Base-by-base conservation (phyloP, 2,888 invertebrate species). In the Emmelina monodactyla region DNA sequence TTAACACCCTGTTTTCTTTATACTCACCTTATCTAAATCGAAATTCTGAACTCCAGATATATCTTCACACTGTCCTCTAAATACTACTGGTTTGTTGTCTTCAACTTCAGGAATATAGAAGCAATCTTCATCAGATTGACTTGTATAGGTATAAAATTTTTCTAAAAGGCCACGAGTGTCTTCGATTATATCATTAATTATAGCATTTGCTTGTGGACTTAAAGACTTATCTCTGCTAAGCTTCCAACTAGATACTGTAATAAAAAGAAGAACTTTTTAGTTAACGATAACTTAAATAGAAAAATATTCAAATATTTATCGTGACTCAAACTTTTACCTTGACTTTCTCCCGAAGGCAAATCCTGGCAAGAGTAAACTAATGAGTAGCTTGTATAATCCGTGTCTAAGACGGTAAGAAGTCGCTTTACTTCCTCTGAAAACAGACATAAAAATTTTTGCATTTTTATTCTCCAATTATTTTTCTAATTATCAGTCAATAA, bases 161-260 rank as follows among this genome's bases (percentile, higher is more conserved):
- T 62, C 42, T 1, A 32, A 22, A 0, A 78, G 66, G 33, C 73
- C 78, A 39, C 63, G 60, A 1, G 70, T 73, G n/a, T 37, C 42
- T 2, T 6, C 22, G 5, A 79, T 53, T 1, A 51, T 46, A 1
- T 34, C 31, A 16, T 58, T 41, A 3, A 79, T 67, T 1, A 43
- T 45, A 3, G 35, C 37, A 5, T 44, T 43, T 0, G 62, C 59
- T 31, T 40, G 38, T 2, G 32, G 2, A 16, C 42, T 58, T 0
- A 73, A 50, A 0, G 58, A 45, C 2, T 40, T 46, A 1, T 33
- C 45, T 45, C 67, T 58, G 37, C 75, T 68, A 1, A 76, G 44
- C 39, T 69, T 69, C 78, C 76, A 76, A 42, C 78, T 78, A 45
- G 51, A 50, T 0, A 78, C 78, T 79, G 51, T 4, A 40, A 45